Base-by-base conservation (phyloP, 1,140 invertebrate genomes). In the Thaumetopoea pityocampa region DNA sequence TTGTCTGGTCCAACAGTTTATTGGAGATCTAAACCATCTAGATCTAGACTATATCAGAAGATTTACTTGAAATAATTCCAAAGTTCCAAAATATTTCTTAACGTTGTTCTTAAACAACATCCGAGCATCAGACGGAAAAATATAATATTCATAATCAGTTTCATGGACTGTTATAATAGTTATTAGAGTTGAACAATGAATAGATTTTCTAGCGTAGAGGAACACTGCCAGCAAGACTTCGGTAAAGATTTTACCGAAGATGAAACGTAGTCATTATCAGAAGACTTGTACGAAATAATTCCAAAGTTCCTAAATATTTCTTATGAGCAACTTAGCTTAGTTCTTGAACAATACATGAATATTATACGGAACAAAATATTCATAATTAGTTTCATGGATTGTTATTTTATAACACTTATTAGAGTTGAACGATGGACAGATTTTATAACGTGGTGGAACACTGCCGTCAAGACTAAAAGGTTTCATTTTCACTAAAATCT, bases 371-470 rank as follows among this genome's bases (percentile, higher is more conserved):
- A 32, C 5, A 23, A 16, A 3, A 20, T 37, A 18, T 27, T 45
- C 28, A 51, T 53, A 56, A 64, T 69, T 55, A 68, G 68, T 73
- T 78, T 78, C 69, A 77, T 73, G 66, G 74, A 67, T 56, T 61
- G 64, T 73, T 77, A 62, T 83, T 67, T 61, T 66, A 63, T 76
- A 76, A 83, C 81, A 80, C 67, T 83, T 83, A 83, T 80, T 79
- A 77, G 67, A 69, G 62, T 69, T 54, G 59, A 79, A 83, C 79
- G 81, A 81, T 79, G 66, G 54, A 19, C 24, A 51, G 62, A 71
- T 78, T 76, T 80, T 73, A 69, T 68, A 72, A 64, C 70, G 62
- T 73, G 67, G 65, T 58, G 68, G 64, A 73, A 79, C 73, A 79
- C 57, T 76, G 74, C 62, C 55, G 59, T 60, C 72, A 83, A 79